Evolutionary conservation across 2,797 vertebrate genomes (phyloP), one percentile per base, ranked within the genome.

Genomic region (Peromyscus attwateri): DNA sequence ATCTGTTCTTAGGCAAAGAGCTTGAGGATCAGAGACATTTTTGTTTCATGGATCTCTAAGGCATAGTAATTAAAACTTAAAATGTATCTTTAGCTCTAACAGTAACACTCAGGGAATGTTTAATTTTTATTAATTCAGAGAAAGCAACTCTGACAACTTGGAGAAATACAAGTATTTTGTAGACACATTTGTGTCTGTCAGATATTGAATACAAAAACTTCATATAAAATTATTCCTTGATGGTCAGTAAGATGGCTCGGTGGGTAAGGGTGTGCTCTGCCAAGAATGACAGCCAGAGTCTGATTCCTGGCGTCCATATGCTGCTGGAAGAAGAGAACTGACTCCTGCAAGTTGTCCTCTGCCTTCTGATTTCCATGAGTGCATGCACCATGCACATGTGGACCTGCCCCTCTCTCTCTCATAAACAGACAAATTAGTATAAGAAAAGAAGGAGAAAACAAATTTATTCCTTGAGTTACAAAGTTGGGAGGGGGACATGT

Each of bases 101-200:
- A 40, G 37, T 40, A 49, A 40, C 49, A 76, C 64, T 92, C 55
- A 71, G 82, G 21, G 43, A 79, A 75, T 84, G 4, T 21, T 1
- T 16, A n/a, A 52, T 46, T 94, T 92, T 46, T 85, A 43, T 80
- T 87, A 89, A 96, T 8, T 87, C 12, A 85, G 76, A 85, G 71
- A 37, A 89, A 75, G 68, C 1, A 88, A 6, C 83, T 91, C 13
- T 49, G 57, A 76, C 55, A 49, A 87, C 49, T 75, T 92, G 29
- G 71, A 87, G 5, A 81, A 55, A 57, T 66, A 82, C 2, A 82
- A 49, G 25, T 92, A 60, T n/a, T 87, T 71, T 71, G 23, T 71
- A 71, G 34, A 27, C n/a, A 49, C 6, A 27, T 84, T 77, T 77
- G 12, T 79, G 43, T 31, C 49, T 82, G 27, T 91, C 62, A 52